phyloP scores from a whole-genome alignment of 2,888 invertebrate genomes.

The Aleiodes leptofemur region DNA sequence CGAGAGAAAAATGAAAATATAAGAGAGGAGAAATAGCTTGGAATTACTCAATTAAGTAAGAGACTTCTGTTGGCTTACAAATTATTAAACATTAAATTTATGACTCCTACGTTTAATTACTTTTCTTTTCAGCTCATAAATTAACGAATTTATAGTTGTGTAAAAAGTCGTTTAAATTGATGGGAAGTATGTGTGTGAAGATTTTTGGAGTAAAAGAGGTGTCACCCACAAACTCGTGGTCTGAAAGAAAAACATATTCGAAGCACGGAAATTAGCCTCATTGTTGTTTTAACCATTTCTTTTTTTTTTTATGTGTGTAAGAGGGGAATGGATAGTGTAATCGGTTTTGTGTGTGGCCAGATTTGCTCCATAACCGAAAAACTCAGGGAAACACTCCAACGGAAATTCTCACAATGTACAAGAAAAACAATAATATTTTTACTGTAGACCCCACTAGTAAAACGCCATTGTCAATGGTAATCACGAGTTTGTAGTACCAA shows the following conservation, averaged over 20 bases:
- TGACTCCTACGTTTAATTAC: no score
- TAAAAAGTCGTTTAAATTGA: no score
- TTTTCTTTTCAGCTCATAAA: no score
- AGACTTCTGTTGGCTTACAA: no score
- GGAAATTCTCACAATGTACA: conserved; percentile 38
- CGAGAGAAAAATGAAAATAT: background rate
- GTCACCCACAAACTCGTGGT: no score
- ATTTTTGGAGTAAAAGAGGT: no score
- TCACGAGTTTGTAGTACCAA: conserved; percentile 30
- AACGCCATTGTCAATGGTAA: conserved; percentile 24
- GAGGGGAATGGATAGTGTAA: background rate
- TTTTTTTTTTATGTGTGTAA: no score
- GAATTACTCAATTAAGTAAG: no score
- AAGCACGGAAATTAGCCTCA: background rate
- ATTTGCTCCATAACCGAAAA: background rate
- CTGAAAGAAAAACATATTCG: no score
- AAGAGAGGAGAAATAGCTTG: background rate
- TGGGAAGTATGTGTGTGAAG: no score
- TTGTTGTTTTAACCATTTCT: background rate
- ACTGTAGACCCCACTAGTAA: background rate
- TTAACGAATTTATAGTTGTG: no score
- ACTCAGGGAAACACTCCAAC: background rate
- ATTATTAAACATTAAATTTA: no score
- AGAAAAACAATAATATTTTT: conserved; percentile 42
- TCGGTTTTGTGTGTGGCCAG: background rate